Percentiles rank a stretch among this genome's conserved stretches.
These are phyloP conservation scores for Sturnira hondurensis DNA, from an alignment of 2,113 vertebrate species.

Conservation along the genomic window DNA sequence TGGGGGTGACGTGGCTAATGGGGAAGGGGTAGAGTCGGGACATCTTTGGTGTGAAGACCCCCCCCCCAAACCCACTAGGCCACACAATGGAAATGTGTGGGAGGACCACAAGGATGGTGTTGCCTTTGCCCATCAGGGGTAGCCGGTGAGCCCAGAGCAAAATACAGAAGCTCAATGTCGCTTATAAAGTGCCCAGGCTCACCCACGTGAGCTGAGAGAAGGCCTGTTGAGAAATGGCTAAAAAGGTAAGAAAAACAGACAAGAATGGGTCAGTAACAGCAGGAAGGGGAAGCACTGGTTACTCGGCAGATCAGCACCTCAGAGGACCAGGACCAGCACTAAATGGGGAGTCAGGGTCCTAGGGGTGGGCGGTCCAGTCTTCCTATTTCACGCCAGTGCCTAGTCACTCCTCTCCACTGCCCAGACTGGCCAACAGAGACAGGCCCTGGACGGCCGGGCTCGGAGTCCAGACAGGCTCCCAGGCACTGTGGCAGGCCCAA, in stretches of 20 bases:
- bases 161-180: background rate
- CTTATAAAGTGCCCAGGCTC: background rate
- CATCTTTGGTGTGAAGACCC: slow-evolving; percentile 73
- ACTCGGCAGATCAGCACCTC: background rate
- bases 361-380: background rate
- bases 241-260: background rate
- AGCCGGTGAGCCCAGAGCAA: background rate
- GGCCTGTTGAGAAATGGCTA: slow-evolving; percentile 37
- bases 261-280: background rate
- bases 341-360: accelerated
- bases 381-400: background rate
- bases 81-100: background rate
- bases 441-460: background rate
- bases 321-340: background rate
- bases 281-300: background rate
- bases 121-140: background rate
- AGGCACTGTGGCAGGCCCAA: slow-evolving; percentile 30
- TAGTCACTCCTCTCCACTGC: background rate
- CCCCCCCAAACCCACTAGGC: background rate
- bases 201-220: background rate
- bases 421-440: background rate
- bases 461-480: background rate
- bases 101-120: background rate
- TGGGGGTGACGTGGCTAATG: background rate
- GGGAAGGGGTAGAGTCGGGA: slow-evolving; percentile 25